Percentiles rank a stretch among this genome's conserved stretches.
phyloP scores from a whole-genome alignment of 2,888 invertebrate species.

The Gari tellinella region DNA sequence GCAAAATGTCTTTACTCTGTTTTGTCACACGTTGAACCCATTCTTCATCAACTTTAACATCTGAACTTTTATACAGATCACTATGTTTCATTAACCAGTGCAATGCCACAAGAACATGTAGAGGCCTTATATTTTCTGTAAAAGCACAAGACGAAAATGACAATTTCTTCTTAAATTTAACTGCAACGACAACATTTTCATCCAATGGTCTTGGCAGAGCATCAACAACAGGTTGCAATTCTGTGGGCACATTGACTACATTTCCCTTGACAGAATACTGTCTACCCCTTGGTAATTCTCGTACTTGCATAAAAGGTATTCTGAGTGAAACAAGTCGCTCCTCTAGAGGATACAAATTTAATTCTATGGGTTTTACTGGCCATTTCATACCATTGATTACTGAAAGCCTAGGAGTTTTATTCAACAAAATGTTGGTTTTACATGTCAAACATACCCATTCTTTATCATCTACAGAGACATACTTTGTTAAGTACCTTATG shows the following conservation, averaged over 20 bases:
- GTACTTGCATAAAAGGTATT: slow-evolving; percentile 48
- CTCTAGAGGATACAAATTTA: slow-evolving; percentile 48
- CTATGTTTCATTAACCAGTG: no score
- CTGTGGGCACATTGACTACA: slow-evolving; percentile 57
- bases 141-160: slow-evolving; percentile 26
- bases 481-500: slow-evolving; percentile 25
- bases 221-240: slow-evolving; percentile 53
- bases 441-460: slow-evolving; percentile 26
- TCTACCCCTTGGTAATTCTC: no score
- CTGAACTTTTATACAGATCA: slow-evolving; percentile 38
- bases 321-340: slow-evolving; percentile 51
- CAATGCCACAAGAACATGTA: slow-evolving; percentile 29
- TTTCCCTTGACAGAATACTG: no score
- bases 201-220: no score
- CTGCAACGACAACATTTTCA: slow-evolving; percentile 46
- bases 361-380: slow-evolving; percentile 44
- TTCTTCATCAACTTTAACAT: slow-evolving; percentile 33
- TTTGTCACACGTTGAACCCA: slow-evolving; percentile 21
- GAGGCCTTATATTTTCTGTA: slow-evolving; percentile 40
- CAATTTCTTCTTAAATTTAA: slow-evolving; percentile 54
- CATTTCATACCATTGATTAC: slow-evolving; percentile 46
- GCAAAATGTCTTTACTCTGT: slow-evolving; percentile 1
- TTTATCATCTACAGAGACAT: slow-evolving; percentile 10
- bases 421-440: slow-evolving; percentile 33
- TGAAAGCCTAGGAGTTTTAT: slow-evolving; percentile 26